Percentiles rank a stretch among this genome's conserved stretches.
phyloP scores from a whole-genome alignment of 2,113 vertebrate genomes.

The Ictalurus furcatus region DNA sequence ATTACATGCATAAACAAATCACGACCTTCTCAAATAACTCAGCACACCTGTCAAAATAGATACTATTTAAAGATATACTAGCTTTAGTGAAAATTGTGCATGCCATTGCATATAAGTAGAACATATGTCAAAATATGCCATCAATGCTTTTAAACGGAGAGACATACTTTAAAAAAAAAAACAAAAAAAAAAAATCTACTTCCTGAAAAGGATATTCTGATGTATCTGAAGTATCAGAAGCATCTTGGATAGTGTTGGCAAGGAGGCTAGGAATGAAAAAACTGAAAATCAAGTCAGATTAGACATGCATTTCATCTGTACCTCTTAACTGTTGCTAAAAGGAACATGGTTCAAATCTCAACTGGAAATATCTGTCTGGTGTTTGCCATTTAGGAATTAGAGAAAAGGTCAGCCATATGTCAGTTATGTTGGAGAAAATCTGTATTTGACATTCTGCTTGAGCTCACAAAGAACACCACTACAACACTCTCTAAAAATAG shows the following conservation, averaged over 20 bases:
- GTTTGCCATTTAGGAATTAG: neutral
- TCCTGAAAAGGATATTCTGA: neutral
- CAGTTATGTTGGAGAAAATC: neutral
- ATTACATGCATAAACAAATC: conserved; percentile 47
- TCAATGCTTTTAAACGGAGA: neutral
- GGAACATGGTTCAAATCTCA: neutral
- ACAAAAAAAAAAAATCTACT: neutral
- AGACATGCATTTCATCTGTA: neutral
- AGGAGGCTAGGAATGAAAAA: neutral
- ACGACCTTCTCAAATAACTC: neutral
- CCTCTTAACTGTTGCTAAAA: neutral
- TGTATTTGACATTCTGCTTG: neutral
- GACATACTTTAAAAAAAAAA: neutral
- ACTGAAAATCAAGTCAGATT: neutral
- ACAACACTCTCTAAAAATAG: conserved; percentile 55
- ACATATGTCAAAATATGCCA: neutral
- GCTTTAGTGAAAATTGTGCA: neutral
- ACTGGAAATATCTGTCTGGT: neutral
- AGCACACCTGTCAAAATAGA: neutral
- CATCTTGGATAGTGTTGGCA: neutral
- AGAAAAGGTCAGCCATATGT: neutral
- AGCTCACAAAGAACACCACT: conserved; percentile 37
- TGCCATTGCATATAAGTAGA: neutral
- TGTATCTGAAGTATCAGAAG: neutral
- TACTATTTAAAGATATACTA: neutral